Percentiles rank a stretch among this genome's conserved stretches.
These are phyloP conservation scores for Anastrepha obliqua DNA, from an alignment of 1,140 invertebrate genomes.

Conservation along the genomic window DNA sequence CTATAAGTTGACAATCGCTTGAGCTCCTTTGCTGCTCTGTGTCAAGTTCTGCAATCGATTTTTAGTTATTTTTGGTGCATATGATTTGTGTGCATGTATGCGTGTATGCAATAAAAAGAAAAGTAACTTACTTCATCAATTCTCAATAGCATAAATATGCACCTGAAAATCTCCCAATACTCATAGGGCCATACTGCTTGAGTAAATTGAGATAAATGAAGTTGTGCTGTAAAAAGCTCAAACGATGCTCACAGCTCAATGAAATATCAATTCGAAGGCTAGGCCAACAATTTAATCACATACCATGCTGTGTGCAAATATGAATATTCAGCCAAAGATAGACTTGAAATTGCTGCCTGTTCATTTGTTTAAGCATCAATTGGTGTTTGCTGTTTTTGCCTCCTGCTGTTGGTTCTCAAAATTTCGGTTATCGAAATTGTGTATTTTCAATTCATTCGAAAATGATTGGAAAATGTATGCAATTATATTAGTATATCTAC, in stretches of 20 bases:
- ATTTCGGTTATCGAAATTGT: neutral
- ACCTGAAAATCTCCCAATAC: constrained; percentile 32
- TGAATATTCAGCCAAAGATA: neutral
- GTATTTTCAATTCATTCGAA: neutral
- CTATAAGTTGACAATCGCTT: neutral
- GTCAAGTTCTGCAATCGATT: neutral
- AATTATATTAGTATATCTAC: no score
- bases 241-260: neutral
- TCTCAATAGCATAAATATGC: constrained; percentile 6
- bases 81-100: neutral
- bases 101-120: neutral
- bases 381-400: neutral
- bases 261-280: neutral
- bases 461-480: no score
- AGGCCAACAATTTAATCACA: neutral
- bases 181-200: neutral
- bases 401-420: neutral
- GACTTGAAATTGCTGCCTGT: neutral
- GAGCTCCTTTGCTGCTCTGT: neutral
- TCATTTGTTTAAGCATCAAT: neutral
- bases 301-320: neutral
- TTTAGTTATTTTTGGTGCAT: neutral
- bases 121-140: constrained; percentile 28
- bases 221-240: neutral
- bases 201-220: constrained; percentile 47